Conservation (phyloP, 2,113 vertebrate genomes). For the Microcebus murinus region DNA sequence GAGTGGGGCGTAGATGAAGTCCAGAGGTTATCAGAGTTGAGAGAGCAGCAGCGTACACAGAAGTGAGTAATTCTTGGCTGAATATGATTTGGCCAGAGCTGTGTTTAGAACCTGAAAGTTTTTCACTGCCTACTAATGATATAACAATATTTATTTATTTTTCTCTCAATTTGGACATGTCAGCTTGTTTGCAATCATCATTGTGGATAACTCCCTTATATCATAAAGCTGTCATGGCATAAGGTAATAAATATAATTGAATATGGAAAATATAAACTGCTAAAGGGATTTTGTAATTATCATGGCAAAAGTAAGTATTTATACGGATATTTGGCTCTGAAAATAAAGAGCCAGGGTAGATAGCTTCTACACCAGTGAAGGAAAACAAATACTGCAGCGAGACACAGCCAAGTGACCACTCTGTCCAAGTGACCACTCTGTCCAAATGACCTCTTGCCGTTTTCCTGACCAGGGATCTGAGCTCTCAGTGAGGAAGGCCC, state of each 20-base stretch:
- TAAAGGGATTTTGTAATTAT: background rate
- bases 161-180: constrained; percentile 16
- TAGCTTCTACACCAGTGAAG: background rate
- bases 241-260: constrained; percentile 62
- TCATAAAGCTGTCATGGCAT: constrained; percentile 44
- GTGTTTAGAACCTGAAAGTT: constrained; percentile 11
- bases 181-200: background rate
- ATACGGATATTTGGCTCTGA: background rate
- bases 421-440: background rate
- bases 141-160: constrained; percentile 42
- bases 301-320: background rate
- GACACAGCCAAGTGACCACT: background rate
- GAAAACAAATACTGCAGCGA: background rate
- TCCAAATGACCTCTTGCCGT: background rate
- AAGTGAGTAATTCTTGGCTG: background rate
- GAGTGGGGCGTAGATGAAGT: background rate
- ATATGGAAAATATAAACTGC: constrained; percentile 56
- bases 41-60: background rate
- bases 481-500: background rate
- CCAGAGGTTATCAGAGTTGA: background rate
- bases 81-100: background rate
- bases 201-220: background rate
- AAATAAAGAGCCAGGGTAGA: background rate
- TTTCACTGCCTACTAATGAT: constrained; percentile 44
- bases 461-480: background rate